Evolutionary conservation across 2,113 vertebrate species (phyloP).

Genomic region (Oncorhynchus nerka): DNA sequence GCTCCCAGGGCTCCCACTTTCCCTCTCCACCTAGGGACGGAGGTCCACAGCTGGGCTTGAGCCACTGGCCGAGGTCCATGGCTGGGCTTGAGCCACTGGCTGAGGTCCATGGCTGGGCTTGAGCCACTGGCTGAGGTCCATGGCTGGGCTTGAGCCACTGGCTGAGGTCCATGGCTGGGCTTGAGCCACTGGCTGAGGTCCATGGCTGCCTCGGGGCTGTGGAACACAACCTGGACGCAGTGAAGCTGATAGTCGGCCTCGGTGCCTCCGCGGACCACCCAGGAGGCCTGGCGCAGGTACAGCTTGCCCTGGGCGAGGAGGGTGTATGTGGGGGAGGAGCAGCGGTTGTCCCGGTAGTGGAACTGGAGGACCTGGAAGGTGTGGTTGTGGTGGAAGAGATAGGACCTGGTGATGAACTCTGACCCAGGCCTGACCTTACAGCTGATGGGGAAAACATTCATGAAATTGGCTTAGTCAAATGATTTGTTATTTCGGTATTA

Average conservation of each 20-base stretch:
- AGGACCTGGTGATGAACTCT: constrained; percentile 85
- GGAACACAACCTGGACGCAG: constrained; percentile 74
- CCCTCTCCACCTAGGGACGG: constrained; percentile 66
- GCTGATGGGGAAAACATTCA: constrained; percentile 52
- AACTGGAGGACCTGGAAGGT: constrained; percentile 87
- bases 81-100: constrained; percentile 64
- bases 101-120: constrained; percentile 68
- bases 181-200: constrained; percentile 72
- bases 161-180: constrained; percentile 66
- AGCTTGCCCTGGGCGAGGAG: constrained; percentile 80
- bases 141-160: constrained; percentile 69
- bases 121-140: constrained; percentile 71
- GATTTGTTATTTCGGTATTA: too few species aligned
- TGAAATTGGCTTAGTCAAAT: background rate
- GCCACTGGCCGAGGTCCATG: constrained; percentile 59
- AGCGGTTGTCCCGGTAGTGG: constrained; percentile 81
- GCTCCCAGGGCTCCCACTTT: constrained; percentile 40
- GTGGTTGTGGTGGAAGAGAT: constrained; percentile 81
- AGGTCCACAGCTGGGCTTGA: constrained; percentile 74
- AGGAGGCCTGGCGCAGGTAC: constrained; percentile 82
- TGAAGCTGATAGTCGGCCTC: constrained; percentile 83
- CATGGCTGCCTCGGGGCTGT: constrained; percentile 67
- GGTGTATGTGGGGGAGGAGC: constrained; percentile 80
- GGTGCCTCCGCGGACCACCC: constrained; percentile 84
- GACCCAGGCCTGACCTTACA: constrained; percentile 87